Conservation (phyloP, 2,888 invertebrate species). For the Steinernema hermaphroditum region DNA sequence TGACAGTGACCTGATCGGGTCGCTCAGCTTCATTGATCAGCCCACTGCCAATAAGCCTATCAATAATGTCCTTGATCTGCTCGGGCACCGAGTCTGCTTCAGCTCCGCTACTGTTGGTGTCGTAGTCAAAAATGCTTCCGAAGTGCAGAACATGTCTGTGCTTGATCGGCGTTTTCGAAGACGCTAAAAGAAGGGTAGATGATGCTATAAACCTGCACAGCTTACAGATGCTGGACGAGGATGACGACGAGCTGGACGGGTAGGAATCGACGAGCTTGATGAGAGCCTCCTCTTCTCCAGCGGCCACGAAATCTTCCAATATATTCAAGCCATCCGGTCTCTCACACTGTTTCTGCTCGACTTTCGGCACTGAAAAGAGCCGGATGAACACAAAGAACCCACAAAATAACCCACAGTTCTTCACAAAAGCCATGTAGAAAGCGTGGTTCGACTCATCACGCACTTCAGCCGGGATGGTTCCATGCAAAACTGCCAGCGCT, state of each 20-base stretch:
- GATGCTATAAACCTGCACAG: too few species aligned
- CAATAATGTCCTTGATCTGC: conserved; percentile 25
- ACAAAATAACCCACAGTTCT: neutral
- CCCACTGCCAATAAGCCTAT: neutral
- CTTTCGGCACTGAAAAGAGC: conserved; percentile 44
- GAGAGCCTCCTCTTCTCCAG: conserved; percentile 40
- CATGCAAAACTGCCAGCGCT: conserved; percentile 45
- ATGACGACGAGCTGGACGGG: neutral
- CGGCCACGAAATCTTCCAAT: conserved; percentile 49
- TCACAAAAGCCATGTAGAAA: conserved; percentile 1
- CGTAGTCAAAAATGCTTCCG: conserved; percentile 62
- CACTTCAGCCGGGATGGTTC: conserved; percentile 32
- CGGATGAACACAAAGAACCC: neutral
- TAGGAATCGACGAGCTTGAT: conserved; percentile 35
- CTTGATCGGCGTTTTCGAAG: conserved; percentile 45
- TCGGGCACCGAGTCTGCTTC: conserved; percentile 34
- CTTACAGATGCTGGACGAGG: neutral
- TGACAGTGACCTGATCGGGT: conserved; percentile 68
- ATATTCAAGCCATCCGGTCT: conserved; percentile 50
- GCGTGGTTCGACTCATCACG: neutral
- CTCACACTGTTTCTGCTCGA: conserved; percentile 34
- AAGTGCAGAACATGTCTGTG: conserved; percentile 62
- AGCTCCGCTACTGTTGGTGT: conserved; percentile 50
- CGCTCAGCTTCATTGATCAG: conserved; percentile 25
- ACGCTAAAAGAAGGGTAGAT: neutral